Base-by-base conservation (phyloP, 1,140 invertebrate species). In the Meloidogyne floridensis region DNA sequence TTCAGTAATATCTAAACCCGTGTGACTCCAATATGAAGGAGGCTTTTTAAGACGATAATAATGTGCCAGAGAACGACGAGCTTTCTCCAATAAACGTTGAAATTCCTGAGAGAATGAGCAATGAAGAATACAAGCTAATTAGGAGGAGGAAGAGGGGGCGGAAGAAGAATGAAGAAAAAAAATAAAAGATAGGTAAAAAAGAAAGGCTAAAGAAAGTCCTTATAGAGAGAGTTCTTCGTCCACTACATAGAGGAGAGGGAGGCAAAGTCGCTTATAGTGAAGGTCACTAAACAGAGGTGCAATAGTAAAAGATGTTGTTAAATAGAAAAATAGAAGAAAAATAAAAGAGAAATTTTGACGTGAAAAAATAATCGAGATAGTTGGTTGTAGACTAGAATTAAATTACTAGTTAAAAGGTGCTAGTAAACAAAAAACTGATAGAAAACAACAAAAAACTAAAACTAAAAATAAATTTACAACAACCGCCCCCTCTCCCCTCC, bases 41-140 rank as follows among this genome's bases (percentile, higher is more conserved):
- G 43, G 75, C 42, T 71, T 83, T 6, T 72, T 75, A 70, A 86
- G 85, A 11, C 73, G 56, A 18, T 81, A 79, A 73, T 89, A 89
- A 59, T 75, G 54, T 20, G 87, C 87, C 9, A 87, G 83, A n/a
- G 86, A 81, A 32, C 81, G 81, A 77, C 89, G 86, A 11, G 87
- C 86, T 75, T 90, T 87, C 47, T 81, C 87, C 32, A 88, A 77
- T 72, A 89, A 83, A 43, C 80, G 80, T 51, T 83, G 83, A 80
- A 81, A 89, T 78, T 90, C 88, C 87, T 89, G 81, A 56, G 78
- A 56, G 51, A 32, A 32, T 32, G 51, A 18, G 5, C 13, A 53
- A 53, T 32, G 47, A 51, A 75, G 3, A 32, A 69, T 42, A 65
- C 5, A 11, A 65, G n/a, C 4, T 13, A 65, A 65, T 32, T 32